Evolutionary conservation across 2,113 vertebrate genomes (phyloP).

Genomic region (Datnioides undecimradiatus): DNA sequence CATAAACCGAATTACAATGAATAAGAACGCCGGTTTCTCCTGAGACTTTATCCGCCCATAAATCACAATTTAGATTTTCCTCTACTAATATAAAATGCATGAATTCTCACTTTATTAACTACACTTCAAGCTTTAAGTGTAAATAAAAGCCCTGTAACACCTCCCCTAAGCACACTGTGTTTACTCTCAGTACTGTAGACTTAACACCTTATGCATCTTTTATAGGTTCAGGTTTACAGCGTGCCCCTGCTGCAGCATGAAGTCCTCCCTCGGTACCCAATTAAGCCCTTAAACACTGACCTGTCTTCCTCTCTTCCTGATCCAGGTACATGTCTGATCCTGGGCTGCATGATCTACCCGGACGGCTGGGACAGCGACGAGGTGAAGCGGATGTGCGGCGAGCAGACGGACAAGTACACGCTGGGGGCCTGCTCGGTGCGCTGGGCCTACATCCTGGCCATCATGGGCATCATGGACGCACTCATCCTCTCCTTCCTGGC

Average conservation of each 20-base stretch:
- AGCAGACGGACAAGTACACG: conserved; percentile 98
- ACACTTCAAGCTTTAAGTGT: conserved; percentile 2
- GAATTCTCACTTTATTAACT: background rate
- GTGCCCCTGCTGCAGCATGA: background rate
- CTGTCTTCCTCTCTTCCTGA: conserved; percentile 41
- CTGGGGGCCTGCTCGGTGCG: conserved; percentile 92
- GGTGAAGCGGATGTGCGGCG: conserved; percentile 98
- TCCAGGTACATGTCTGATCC: conserved; percentile 94
- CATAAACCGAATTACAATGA: background rate
- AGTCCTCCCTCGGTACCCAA: background rate
- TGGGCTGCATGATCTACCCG: conserved; percentile 99
- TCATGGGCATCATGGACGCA: conserved; percentile 98
- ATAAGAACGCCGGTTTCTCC: too few species aligned
- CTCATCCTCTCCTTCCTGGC: conserved; percentile 87
- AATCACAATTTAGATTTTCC: background rate
- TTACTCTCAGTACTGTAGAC: background rate
- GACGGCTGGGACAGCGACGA: conserved; percentile 99
- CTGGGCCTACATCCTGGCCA: conserved; percentile 96
- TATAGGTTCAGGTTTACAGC: background rate
- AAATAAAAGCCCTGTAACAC: background rate
- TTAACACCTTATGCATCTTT: background rate
- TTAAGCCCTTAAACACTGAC: background rate
- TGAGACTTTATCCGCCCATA: background rate
- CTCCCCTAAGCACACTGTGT: background rate
- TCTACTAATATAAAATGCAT: too few species aligned